A percentile compares a stretch with the other conserved stretches of the same genome.
Evolutionary conservation across 1,140 invertebrate genomes (phyloP).

Genomic region (Semibalanus balanoides): DNA sequence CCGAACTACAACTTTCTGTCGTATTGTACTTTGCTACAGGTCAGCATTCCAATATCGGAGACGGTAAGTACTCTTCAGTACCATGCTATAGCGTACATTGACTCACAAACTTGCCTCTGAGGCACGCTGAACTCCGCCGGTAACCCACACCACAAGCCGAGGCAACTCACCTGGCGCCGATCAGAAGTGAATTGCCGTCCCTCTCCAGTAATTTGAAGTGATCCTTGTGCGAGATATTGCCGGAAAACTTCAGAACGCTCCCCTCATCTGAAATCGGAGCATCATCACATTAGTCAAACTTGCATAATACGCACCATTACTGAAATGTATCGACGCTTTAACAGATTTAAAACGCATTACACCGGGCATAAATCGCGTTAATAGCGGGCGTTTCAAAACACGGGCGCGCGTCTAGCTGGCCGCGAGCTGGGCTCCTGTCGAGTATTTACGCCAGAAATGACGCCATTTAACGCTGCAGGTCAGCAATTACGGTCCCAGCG

Average conservation of each 20-base stretch:
- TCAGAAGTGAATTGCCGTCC: constrained; percentile 73
- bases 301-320: background rate
- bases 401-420: background rate
- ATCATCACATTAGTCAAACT: background rate
- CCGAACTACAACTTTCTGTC: too few species aligned
- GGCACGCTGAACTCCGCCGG: too few species aligned
- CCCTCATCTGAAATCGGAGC: constrained; percentile 57
- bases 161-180: constrained; percentile 68
- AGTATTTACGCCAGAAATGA: background rate
- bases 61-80: too few species aligned
- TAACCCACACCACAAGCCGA: too few species aligned
- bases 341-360: background rate
- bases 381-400: background rate
- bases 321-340: background rate
- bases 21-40: too few species aligned
- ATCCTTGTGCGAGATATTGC: constrained; percentile 73
- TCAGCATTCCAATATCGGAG: too few species aligned
- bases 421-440: background rate
- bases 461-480: background rate
- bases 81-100: too few species aligned
- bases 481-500: too few species aligned
- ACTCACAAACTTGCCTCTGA: too few species aligned
- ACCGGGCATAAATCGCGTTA: background rate
- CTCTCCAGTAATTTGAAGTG: constrained; percentile 76
- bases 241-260: constrained; percentile 64